Evolutionary conservation across 92 coral and sea anemone species (phyloP).

Genomic region (Galaxea fascicularis): DNA sequence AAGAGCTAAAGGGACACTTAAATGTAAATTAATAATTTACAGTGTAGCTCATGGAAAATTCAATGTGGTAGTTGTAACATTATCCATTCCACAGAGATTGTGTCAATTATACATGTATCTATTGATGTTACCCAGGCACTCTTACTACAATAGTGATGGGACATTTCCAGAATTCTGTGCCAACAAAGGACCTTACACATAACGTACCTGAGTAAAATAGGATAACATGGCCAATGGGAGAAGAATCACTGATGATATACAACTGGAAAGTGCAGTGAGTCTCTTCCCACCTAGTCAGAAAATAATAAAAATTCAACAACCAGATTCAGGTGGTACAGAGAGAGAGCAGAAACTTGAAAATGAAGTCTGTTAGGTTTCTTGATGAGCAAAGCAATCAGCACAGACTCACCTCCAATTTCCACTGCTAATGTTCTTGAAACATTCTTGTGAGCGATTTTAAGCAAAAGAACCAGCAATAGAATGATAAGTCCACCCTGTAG

Average conservation of each 20-base stretch:
- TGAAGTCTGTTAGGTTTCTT: background rate
- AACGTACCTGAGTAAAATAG: constrained; percentile 81
- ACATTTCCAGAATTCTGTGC: background rate
- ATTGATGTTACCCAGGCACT: too few species aligned
- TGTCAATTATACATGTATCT: too few species aligned
- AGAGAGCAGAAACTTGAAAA: too few species aligned
- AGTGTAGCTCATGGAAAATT: too few species aligned
- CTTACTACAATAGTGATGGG: background rate
- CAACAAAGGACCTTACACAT: background rate
- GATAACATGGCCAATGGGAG: constrained; percentile 82
- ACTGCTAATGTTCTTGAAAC: constrained; percentile 96
- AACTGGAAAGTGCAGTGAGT: constrained; percentile 88
- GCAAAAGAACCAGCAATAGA: constrained; percentile 74
- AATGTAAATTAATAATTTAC: too few species aligned
- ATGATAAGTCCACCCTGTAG: constrained; percentile 92
- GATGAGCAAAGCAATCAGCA: background rate
- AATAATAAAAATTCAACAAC: background rate
- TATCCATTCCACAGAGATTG: too few species aligned
- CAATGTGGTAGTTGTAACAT: too few species aligned
- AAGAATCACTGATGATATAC: constrained; percentile 74
- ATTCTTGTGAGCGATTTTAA: constrained; percentile 91
- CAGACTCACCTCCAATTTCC: constrained; percentile 90
- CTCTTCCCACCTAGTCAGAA: constrained; percentile 84
- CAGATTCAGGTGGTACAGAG: background rate
- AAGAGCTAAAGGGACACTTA: too few species aligned